Conservation (phyloP, 2,797 vertebrate genomes). For the Sebastes itinus region DNA sequence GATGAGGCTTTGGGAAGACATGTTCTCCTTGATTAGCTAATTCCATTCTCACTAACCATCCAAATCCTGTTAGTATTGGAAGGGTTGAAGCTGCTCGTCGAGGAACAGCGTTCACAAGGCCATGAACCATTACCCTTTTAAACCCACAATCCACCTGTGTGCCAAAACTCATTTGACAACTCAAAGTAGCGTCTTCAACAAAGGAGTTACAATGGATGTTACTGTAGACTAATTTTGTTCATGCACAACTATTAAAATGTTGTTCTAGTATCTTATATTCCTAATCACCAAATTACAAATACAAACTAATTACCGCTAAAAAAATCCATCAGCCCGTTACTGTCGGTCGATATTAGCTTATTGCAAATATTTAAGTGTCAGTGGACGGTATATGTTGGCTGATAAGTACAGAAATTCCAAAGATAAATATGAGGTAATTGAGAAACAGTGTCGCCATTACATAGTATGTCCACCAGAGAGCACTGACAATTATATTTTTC, state of each 20-base stretch:
- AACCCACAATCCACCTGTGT: background rate
- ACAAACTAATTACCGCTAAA: background rate
- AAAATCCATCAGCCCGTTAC: background rate
- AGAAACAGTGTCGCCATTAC: background rate
- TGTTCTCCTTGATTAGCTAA: conserved; percentile 80
- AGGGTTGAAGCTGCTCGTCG: conserved; percentile 44
- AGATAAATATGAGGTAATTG: background rate
- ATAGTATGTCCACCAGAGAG: background rate
- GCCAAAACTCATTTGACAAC: conserved; percentile 1
- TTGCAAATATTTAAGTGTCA: background rate
- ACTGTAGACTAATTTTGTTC: background rate
- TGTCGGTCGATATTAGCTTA: background rate
- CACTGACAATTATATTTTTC: background rate
- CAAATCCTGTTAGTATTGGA: conserved; percentile 70
- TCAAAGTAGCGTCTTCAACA: background rate
- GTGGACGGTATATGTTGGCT: background rate
- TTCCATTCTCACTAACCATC: conserved; percentile 77
- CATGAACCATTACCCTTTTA: background rate
- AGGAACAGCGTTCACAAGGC: background rate
- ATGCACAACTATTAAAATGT: background rate
- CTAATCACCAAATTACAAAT: background rate
- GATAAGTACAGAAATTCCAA: background rate
- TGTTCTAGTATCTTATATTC: background rate
- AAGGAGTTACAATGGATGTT: background rate
- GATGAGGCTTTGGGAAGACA: conserved; percentile 79